Percentiles rank a stretch among this genome's conserved stretches.
Conservation (phyloP, 2,797 vertebrate genomes). For the Ara ararauna region DNA sequence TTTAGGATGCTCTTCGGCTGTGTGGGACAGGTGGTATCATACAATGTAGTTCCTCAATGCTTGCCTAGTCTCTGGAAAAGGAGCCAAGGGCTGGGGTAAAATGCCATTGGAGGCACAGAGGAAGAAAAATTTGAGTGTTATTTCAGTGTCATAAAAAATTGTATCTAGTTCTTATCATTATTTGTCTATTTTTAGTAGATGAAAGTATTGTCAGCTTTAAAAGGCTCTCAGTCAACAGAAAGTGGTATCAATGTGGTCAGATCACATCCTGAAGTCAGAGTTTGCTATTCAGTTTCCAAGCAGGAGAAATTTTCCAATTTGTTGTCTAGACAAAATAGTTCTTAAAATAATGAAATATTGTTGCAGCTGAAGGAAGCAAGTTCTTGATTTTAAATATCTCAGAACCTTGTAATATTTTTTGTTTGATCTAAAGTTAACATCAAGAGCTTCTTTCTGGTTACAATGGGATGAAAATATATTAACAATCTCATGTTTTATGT, state of each 20-base stretch:
- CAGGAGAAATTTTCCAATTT: slow-evolving; percentile 26
- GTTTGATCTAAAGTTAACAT: background rate
- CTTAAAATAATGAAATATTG: background rate
- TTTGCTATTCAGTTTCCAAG: slow-evolving; percentile 36
- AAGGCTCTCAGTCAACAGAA: slow-evolving; percentile 25
- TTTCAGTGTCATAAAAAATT: background rate
- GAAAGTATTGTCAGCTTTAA: background rate
- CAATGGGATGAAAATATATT: background rate
- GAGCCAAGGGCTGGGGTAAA: background rate
- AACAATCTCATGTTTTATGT: background rate
- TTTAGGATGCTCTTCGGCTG: background rate
- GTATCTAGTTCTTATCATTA: background rate
- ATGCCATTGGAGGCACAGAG: background rate
- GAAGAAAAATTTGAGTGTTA: background rate
- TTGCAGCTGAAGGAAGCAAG: background rate
- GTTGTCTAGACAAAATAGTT: slow-evolving; percentile 33
- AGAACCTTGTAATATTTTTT: background rate
- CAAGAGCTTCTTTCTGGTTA: background rate
- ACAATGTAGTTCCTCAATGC: background rate
- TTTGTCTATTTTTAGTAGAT: background rate
- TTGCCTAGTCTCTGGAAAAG: background rate
- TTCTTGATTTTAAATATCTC: background rate
- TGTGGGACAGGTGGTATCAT: background rate
- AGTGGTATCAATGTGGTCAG: background rate
- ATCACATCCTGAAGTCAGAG: background rate